Base-by-base conservation (phyloP, 2,888 invertebrate species). In the Lamproptera curius region DNA sequence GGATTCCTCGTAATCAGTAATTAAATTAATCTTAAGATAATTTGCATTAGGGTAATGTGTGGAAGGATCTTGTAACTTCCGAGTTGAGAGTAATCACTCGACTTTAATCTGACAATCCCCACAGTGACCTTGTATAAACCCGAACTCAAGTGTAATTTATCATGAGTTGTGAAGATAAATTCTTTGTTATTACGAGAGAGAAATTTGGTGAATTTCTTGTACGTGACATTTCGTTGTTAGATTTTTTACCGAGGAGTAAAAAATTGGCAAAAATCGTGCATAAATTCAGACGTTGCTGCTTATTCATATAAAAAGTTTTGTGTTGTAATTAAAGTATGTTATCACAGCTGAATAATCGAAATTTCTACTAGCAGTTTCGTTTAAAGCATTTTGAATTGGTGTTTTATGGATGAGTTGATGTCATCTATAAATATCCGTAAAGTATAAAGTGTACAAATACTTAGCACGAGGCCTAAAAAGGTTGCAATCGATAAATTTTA, bases 391-490 rank as follows among this genome's bases (percentile, higher is more conserved):
- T n/a, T n/a, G n/a, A n/a, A n/a, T n/a, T n/a, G n/a, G n/a, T n/a
- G n/a, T n/a, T n/a, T n/a, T n/a, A n/a, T n/a, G n/a, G n/a, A n/a
- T n/a, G n/a, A n/a, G n/a, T n/a, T n/a, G n/a, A n/a, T n/a, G n/a
- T n/a, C n/a, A n/a, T n/a, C n/a, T n/a, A n/a, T n/a, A n/a, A n/a
- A n/a, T n/a, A n/a, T n/a, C n/a, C n/a, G n/a, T n/a, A n/a, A n/a
- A n/a, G n/a, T n/a, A n/a, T n/a, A n/a, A 37, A 59, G 56, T 41
- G 45, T n/a, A n/a, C n/a, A n/a, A n/a, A n/a, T 51, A 53, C 58
- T 61, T 52, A 50, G 56, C 61, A 59, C 61, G 61, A 50, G 61
- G 44, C 47, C 46, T 28, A 40, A 13, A 42, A 40, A 48, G 35
- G 36, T 44, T 15, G 35, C 28, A 16, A 31, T 16, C 36, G 36